Conservation (phyloP, 2,888 invertebrate species). For the Campopleginae sp. region DNA sequence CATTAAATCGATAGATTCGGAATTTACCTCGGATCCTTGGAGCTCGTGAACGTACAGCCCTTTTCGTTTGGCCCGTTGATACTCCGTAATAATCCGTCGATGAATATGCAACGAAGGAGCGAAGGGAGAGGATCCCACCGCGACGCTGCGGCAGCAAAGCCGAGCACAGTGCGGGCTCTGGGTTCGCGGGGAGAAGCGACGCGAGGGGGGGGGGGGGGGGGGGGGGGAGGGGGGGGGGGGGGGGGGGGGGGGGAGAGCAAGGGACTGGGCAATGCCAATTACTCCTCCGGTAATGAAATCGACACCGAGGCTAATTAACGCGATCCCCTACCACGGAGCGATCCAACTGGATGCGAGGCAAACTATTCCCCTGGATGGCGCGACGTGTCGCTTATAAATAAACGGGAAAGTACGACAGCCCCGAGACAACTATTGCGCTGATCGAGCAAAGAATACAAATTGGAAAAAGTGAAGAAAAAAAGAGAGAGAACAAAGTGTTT, state of each 20-base stretch:
- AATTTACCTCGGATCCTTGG: conserved; percentile 56
- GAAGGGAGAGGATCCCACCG: conserved; percentile 60
- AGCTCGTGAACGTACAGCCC: conserved; percentile 45
- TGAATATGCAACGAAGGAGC: conserved; percentile 81
- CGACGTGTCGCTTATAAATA: conserved; percentile 62
- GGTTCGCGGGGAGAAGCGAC: conserved; percentile 32
- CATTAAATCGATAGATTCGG: conserved; percentile 37
- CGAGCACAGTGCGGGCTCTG: conserved; percentile 32
- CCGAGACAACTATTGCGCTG: not conserved
- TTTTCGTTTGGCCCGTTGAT: conserved; percentile 61
- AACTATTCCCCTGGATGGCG: conserved; percentile 42
- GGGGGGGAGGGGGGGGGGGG: conserved; percentile 61
- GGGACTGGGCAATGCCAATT: conserved; percentile 79
- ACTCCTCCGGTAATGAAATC: conserved; percentile 83
- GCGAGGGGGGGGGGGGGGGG: conserved; percentile 66
- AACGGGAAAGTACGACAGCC: conserved; percentile 30
- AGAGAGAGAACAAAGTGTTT: not conserved
- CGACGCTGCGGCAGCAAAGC: conserved; percentile 43
- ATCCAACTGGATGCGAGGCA: conserved; percentile 57
- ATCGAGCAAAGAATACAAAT: not conserved
- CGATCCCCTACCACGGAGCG: conserved; percentile 65
- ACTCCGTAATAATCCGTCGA: conserved; percentile 78
- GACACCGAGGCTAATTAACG: conserved; percentile 82
- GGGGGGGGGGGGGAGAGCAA: conserved; percentile 71
- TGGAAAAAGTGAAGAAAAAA: not conserved